Percentiles rank a stretch among this genome's conserved stretches.
phyloP scores from a whole-genome alignment of 1,140 invertebrate species.

The Anastrepha obliqua region DNA sequence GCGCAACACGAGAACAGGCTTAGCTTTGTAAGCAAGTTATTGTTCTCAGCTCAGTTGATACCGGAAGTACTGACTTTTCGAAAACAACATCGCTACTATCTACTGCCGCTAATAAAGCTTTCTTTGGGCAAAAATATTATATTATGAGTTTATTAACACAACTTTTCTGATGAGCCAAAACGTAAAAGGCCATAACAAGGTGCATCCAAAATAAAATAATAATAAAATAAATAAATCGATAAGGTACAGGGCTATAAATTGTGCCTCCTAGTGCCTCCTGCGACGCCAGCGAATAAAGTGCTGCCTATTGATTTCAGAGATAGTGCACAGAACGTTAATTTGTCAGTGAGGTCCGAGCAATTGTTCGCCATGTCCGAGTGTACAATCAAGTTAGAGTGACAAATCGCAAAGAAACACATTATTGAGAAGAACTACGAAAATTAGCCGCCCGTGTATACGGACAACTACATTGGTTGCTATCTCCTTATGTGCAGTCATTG shows the following conservation, averaged over 20 bases:
- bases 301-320: constrained; percentile 79
- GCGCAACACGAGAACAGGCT: too few relatives aligned
- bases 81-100: too few relatives aligned
- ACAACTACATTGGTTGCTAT: constrained; percentile 35
- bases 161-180: too few relatives aligned
- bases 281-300: constrained; percentile 79
- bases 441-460: constrained; percentile 56
- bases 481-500: constrained; percentile 75
- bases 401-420: constrained; percentile 76
- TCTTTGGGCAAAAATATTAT: too few relatives aligned
- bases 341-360: constrained; percentile 82
- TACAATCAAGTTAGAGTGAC: constrained; percentile 71
- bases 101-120: too few relatives aligned
- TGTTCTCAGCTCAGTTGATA: too few relatives aligned
- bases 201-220: too few relatives aligned
- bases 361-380: constrained; percentile 79
- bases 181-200: too few relatives aligned
- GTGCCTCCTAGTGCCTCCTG: constrained; percentile 79
- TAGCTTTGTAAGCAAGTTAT: too few relatives aligned
- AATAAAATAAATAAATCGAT: too few relatives aligned
- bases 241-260: constrained; percentile 84
- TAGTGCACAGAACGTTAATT: constrained; percentile 83
- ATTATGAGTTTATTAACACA: too few relatives aligned
- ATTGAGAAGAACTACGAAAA: constrained; percentile 72
- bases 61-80: too few relatives aligned